phyloP scores from a whole-genome alignment of 2,888 invertebrate genomes.

The Orthonevra nobilis region DNA sequence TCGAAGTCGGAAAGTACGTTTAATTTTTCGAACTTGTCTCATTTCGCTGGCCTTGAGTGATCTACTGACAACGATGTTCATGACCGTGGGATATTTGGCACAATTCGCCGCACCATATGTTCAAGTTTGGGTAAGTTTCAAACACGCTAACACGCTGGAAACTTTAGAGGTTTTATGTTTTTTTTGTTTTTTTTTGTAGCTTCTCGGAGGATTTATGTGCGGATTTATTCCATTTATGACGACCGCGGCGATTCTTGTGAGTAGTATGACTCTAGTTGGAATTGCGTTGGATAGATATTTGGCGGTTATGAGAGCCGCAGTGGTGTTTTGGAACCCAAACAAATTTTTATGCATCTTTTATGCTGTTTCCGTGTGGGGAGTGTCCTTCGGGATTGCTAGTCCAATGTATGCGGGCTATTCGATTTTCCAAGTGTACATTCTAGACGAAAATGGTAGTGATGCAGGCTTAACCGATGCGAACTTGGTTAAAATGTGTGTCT shows the following conservation, averaged over 20 bases:
- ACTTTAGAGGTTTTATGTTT: neutral
- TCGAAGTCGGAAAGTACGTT: conserved; percentile 80
- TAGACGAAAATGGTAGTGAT: too few species aligned
- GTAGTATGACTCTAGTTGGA: conserved; percentile 81
- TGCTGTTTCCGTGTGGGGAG: conserved; percentile 78
- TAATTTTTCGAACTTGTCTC: conserved; percentile 81
- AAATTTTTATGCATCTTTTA: conserved; percentile 76
- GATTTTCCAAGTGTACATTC: conserved; percentile 73
- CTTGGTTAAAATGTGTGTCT: conserved; percentile 75
- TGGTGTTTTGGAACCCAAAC: conserved; percentile 80
- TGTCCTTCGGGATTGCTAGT: conserved; percentile 79
- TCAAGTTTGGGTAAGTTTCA: conserved; percentile 76
- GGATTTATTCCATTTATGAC: conserved; percentile 81
- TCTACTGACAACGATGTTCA: conserved; percentile 77
- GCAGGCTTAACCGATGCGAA: too few species aligned
- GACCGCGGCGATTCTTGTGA: conserved; percentile 81
- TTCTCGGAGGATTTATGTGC: conserved; percentile 81
- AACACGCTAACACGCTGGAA: neutral
- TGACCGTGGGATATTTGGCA: conserved; percentile 73
- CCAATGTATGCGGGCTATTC: conserved; percentile 80
- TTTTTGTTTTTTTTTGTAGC: conserved; percentile 75
- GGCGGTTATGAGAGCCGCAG: conserved; percentile 80
- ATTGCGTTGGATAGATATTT: conserved; percentile 83
- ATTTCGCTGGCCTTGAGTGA: conserved; percentile 82
- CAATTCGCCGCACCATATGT: conserved; percentile 75